Percentiles rank a stretch among this genome's conserved stretches.
Evolutionary conservation across 1,140 invertebrate genomes (phyloP).

Genomic region (Drosophila lacteicornis): DNA sequence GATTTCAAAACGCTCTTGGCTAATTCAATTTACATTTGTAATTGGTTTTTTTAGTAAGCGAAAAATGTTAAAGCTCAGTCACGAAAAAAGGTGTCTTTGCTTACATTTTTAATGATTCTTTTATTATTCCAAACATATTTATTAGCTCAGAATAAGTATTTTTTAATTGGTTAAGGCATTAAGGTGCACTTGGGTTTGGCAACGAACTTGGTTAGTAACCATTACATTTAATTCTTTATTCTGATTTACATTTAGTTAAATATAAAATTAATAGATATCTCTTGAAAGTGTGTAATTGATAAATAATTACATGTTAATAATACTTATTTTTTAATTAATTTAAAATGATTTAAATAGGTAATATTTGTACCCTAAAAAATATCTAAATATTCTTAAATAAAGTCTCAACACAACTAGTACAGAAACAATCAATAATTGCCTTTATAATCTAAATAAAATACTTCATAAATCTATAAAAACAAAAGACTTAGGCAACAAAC

Average conservation of each 20-base stretch:
- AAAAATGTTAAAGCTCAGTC: background rate
- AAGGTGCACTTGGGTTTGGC: too few species aligned
- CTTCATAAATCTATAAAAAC: conserved; percentile 10
- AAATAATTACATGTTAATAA: too few species aligned
- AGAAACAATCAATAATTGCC: background rate
- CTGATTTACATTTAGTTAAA: too few species aligned
- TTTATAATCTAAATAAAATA: background rate
- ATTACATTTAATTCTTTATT: too few species aligned
- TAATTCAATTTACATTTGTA: conserved; percentile 64
- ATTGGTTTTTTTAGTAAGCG: conserved; percentile 27
- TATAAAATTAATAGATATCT: too few species aligned
- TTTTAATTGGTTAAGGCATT: background rate
- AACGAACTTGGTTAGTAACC: background rate
- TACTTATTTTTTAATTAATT: background rate
- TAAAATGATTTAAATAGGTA: background rate
- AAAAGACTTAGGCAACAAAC: conserved; percentile 66
- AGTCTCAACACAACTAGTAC: background rate
- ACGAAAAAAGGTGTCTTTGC: too few species aligned
- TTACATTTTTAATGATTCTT: background rate
- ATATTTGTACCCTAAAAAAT: background rate
- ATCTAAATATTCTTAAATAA: too few species aligned
- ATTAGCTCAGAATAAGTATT: background rate
- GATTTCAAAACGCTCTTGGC: conserved; percentile 41
- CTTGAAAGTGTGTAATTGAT: too few species aligned
- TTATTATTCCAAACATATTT: background rate